Conservation (phyloP, 2,888 invertebrate species). For the Watsonalla binaria region DNA sequence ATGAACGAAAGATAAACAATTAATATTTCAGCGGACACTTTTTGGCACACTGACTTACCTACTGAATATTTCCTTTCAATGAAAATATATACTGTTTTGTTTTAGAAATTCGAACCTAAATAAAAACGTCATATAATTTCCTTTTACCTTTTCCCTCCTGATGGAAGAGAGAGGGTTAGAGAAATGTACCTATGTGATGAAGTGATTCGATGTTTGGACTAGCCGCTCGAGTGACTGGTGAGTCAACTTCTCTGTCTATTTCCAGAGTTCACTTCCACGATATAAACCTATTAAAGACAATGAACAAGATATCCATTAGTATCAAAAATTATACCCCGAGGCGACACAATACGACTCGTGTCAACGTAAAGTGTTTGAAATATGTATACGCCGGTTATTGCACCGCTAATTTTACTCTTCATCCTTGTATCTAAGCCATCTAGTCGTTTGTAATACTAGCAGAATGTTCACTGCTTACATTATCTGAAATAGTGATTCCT, state of each 20-base stretch:
- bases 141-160: too few species aligned
- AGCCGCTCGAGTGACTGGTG: constrained; percentile 3
- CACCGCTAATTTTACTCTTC: constrained; percentile 52
- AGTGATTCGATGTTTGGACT: too few species aligned
- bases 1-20: constrained; percentile 11
- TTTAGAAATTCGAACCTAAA: too few species aligned
- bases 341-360: constrained; percentile 26
- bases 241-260: constrained; percentile 32
- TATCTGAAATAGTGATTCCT: constrained; percentile 18
- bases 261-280: constrained; percentile 36
- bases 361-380: constrained; percentile 52
- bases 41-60: constrained; percentile 9
- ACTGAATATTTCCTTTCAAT: not conserved
- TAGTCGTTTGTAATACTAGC: constrained; percentile 34
- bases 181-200: too few species aligned
- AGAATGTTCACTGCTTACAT: constrained; percentile 30
- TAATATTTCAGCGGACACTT: constrained; percentile 12
- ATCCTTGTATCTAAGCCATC: constrained; percentile 41
- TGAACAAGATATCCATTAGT: constrained; percentile 35
- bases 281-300: constrained; percentile 39
- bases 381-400: constrained; percentile 47
- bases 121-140: too few species aligned
- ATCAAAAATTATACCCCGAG: constrained; percentile 34
- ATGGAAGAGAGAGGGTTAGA: too few species aligned
- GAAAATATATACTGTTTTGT: too few species aligned